Evolutionary conservation across 2,888 invertebrate species (phyloP).

Genomic region (Agapostemon virescens): DNA sequence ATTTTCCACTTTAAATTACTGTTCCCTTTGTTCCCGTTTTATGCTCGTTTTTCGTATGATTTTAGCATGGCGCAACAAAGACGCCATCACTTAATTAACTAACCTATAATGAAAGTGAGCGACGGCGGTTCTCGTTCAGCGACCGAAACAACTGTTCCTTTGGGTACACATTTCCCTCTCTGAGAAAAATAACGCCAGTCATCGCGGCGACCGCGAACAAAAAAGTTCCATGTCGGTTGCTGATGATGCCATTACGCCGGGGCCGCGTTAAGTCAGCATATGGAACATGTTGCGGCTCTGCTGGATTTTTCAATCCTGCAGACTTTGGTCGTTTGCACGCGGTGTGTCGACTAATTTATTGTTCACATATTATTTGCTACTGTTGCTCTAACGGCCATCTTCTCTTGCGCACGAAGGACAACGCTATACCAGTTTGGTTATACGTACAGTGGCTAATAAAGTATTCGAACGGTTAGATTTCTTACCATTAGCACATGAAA

Average conservation of each 20-base stretch:
- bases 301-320: too few species aligned
- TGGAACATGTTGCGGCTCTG: too few species aligned
- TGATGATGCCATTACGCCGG: slow-evolving; percentile 39
- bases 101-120: neutral
- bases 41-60: neutral
- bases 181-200: slow-evolving; percentile 37
- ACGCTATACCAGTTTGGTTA: too few species aligned
- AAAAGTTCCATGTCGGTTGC: slow-evolving; percentile 16
- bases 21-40: neutral
- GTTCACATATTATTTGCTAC: too few species aligned
- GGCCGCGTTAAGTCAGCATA: slow-evolving; percentile 36
- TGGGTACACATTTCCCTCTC: neutral
- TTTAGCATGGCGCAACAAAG: neutral
- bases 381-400: too few species aligned
- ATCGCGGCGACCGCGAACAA: slow-evolving; percentile 40
- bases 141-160: slow-evolving; percentile 3
- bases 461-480: too few species aligned
- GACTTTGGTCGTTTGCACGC: too few species aligned
- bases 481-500: too few species aligned
- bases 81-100: slow-evolving; percentile 10
- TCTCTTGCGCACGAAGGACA: too few species aligned
- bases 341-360: too few species aligned
- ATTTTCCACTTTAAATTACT: neutral
- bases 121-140: neutral
- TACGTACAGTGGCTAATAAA: too few species aligned